Evolutionary conservation across 2,797 vertebrate genomes (phyloP).

Genomic region (Sebastes melanostomus): DNA sequence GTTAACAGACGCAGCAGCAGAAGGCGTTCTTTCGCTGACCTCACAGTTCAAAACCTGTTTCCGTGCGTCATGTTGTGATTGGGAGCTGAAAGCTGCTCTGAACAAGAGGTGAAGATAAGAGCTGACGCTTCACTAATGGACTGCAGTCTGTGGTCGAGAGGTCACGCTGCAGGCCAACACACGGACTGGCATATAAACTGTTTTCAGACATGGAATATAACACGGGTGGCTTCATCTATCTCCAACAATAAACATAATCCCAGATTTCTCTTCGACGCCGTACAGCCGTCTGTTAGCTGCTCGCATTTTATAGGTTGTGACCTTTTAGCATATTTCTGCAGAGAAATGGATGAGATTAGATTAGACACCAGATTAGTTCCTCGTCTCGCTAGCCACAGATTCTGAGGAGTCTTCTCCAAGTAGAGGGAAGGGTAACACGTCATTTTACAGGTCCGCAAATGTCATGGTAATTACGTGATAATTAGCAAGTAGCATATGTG

Average conservation of each 20-base stretch:
- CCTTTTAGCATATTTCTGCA: not conserved
- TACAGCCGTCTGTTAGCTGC: not conserved
- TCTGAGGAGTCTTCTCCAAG: not conserved
- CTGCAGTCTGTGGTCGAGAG: not conserved
- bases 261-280: not conserved
- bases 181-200: not conserved
- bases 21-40: not conserved
- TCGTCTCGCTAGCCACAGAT: not conserved
- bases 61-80: conserved; percentile 4
- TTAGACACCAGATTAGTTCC: not conserved
- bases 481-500: too few relatives aligned
- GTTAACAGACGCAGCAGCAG: not conserved
- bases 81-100: not conserved
- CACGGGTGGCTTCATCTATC: not conserved
- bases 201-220: not conserved
- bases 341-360: not conserved
- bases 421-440: not conserved
- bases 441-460: too few relatives aligned
- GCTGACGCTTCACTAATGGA: not conserved
- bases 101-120: not conserved
- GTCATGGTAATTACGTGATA: too few relatives aligned
- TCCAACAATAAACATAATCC: not conserved
- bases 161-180: not conserved
- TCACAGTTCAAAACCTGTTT: conserved; percentile 18
- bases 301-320: not conserved